Evolutionary conservation across 2,888 invertebrate genomes (phyloP).

Genomic region (Diarsia mendica): DNA sequence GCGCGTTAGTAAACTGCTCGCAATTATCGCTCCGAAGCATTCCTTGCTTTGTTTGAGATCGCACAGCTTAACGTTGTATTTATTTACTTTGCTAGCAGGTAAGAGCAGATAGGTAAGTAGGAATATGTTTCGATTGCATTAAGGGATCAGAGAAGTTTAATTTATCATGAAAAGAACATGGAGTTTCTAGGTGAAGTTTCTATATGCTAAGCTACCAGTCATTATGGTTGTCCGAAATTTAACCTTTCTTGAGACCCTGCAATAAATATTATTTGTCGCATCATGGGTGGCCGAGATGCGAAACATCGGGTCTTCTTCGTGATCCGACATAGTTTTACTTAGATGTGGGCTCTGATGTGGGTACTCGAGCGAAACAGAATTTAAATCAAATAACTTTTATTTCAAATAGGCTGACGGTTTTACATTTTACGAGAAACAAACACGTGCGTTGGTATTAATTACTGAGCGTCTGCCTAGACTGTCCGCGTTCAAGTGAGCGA

Average conservation of each 20-base stretch:
- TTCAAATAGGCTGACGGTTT: too few species aligned
- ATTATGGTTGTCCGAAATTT: neutral
- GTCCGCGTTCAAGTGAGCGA: too few species aligned
- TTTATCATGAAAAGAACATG: neutral
- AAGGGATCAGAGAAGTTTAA: neutral
- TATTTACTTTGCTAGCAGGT: constrained; percentile 1
- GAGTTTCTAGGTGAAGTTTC: neutral
- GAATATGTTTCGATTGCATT: neutral
- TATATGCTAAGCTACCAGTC: too few species aligned
- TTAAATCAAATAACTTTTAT: too few species aligned
- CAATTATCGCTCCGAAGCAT: constrained; percentile 70
- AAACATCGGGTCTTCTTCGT: too few species aligned
- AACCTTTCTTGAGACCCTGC: neutral
- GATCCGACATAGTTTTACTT: too few species aligned
- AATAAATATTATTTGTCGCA: neutral
- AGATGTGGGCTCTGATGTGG: too few species aligned
- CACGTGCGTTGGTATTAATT: too few species aligned
- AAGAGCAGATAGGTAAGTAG: neutral
- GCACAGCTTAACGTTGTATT: constrained; percentile 17
- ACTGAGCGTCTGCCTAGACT: too few species aligned
- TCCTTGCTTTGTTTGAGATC: constrained; percentile 29
- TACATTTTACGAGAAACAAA: too few species aligned
- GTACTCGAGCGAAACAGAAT: too few species aligned
- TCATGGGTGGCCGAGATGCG: too few species aligned
- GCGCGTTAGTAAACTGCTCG: constrained; percentile 68